phyloP scores from a whole-genome alignment of 2,888 invertebrate species.

The Dysmachus trigonus region DNA sequence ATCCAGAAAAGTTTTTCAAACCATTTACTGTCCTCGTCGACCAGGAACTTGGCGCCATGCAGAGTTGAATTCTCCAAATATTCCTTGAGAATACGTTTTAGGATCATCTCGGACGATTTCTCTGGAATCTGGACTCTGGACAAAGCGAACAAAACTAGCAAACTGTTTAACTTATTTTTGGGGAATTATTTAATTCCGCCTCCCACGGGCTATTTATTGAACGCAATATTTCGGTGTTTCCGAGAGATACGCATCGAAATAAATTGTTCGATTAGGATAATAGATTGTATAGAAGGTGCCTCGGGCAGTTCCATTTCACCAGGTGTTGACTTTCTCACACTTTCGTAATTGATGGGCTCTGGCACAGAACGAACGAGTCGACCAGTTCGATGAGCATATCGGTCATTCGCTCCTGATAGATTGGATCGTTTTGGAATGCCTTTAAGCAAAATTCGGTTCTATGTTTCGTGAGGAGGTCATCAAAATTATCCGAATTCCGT shows the following conservation, averaged over 20 bases:
- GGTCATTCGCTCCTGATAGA: constrained; percentile 67
- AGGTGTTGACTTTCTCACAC: constrained; percentile 36
- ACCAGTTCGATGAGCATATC: constrained; percentile 69
- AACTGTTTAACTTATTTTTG: not conserved
- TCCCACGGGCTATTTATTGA: not conserved
- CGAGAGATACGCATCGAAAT: not conserved
- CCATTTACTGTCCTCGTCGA: constrained; percentile 70
- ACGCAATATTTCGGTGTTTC: not conserved
- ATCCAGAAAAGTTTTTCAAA: constrained; percentile 74
- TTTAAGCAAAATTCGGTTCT: constrained; percentile 68
- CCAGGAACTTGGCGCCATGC: constrained; percentile 77
- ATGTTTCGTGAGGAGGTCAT: constrained; percentile 65
- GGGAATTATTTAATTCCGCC: not conserved
- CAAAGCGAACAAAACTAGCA: not conserved
- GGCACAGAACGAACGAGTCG: constrained; percentile 61
- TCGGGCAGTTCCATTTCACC: not conserved
- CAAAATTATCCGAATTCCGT: constrained; percentile 66
- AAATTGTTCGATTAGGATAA: not conserved
- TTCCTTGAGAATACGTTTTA: constrained; percentile 65
- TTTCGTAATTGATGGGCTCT: constrained; percentile 7
- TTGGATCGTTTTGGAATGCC: constrained; percentile 66
- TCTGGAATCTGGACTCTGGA: not conserved
- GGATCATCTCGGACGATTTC: constrained; percentile 51
- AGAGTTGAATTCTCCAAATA: constrained; percentile 74
- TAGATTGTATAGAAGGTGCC: not conserved